Base-by-base conservation (phyloP, 2,797 vertebrate species). In the Ficedula albicollis region DNA sequence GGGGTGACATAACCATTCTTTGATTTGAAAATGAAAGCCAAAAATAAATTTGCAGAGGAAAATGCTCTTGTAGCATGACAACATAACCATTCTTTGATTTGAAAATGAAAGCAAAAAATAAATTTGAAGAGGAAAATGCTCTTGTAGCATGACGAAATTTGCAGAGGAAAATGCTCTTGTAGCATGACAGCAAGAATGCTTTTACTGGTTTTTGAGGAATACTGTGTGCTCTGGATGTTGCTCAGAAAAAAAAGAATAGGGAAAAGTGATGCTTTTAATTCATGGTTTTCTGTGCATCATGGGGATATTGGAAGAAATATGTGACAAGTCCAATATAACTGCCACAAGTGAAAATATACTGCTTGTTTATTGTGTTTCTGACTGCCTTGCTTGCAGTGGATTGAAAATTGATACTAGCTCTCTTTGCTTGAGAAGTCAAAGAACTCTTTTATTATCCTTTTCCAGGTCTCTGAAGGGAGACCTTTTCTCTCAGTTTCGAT, bases 41-140 rank as follows among this genome's bases (percentile, higher is more conserved):
- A 82, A 87, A 82, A 54, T 84, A 80, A 92, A 80, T 59, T n/a
- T 36, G 41, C 79, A 79, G 70, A 80, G 52, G 43, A 95, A 89
- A 92, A 84, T 15, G 46, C 21, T 81, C 10, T 25, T 66, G 70
- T n/a, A 62, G n/a, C n/a, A n/a, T n/a, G n/a, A n/a, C n/a, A n/a
- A 38, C 76, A 22, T 8, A 87, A 25, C 27, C 1, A 4, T 84
- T 82, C 34, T 59, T 84, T 63, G 39, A n/a, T 70, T 89, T 76
- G 49, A 34, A 79, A 90, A 63, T n/a, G 32, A 89, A 84, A 89
- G 16, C 60, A 1, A 3, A 82, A 87, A 82, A 54, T 84, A 80
- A 92, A 80, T 59, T n/a, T 36, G 41, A 79, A 79, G 70, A 80
- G 52, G 43, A 95, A 89, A 92, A 84, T 15, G 46, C 21, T 81